phyloP scores from a whole-genome alignment of 1,140 invertebrate species.

The Lepidostoma basale region DNA sequence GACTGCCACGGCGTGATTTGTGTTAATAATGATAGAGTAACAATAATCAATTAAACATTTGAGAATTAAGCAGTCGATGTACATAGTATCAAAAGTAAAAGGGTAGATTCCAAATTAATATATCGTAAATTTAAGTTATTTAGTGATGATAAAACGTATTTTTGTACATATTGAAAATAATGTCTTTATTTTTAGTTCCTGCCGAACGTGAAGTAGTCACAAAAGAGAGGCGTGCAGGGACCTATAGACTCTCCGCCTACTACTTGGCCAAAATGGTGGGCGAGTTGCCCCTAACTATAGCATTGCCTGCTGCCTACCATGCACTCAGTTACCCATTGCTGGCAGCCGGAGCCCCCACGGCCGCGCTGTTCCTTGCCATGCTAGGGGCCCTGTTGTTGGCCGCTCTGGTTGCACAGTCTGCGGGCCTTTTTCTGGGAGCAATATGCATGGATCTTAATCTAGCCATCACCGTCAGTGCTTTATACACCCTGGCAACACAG shows the following conservation, averaged over 20 bases:
- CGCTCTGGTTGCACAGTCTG: slow-evolving; percentile 82
- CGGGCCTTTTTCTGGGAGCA: slow-evolving; percentile 84
- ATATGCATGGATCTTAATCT: slow-evolving; percentile 81
- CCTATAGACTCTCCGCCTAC: slow-evolving; percentile 83
- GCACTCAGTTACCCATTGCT: slow-evolving; percentile 82
- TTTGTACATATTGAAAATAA: neutral
- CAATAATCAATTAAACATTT: too few relatives aligned
- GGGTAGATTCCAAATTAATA: too few relatives aligned
- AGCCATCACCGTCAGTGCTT: slow-evolving; percentile 79
- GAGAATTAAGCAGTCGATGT: too few relatives aligned
- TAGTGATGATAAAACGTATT: neutral
- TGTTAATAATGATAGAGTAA: too few relatives aligned
- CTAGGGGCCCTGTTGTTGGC: slow-evolving; percentile 77
- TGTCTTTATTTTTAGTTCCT: slow-evolving; percentile 71
- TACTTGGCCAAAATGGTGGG: slow-evolving; percentile 87
- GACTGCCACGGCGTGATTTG: too few relatives aligned
- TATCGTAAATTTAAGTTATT: neutral
- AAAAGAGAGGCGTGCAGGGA: slow-evolving; percentile 81
- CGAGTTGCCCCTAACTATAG: slow-evolving; percentile 78
- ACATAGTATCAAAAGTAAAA: too few relatives aligned
- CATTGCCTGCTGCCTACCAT: slow-evolving; percentile 80
- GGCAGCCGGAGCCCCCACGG: slow-evolving; percentile 58
- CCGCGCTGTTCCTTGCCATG: slow-evolving; percentile 72
- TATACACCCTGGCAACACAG: slow-evolving; percentile 82
- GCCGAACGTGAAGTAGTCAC: slow-evolving; percentile 82